A percentile compares a stretch with the other conserved stretches of the same genome.
Evolutionary conservation across 2,888 invertebrate genomes (phyloP).

Genomic region (Tenthredo mesomela): DNA sequence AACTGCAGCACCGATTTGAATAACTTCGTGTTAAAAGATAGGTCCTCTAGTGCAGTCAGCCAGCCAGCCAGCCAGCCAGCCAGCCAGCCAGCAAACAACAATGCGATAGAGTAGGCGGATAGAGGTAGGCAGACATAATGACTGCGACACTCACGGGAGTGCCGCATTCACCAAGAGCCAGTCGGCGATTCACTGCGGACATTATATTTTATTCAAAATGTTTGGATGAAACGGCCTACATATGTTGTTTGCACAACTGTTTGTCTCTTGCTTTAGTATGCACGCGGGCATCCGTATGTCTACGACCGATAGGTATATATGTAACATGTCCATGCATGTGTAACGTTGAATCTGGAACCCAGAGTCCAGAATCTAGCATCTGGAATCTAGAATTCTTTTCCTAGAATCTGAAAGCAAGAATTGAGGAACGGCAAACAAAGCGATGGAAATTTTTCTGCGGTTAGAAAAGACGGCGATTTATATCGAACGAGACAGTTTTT

Average conservation of each 20-base stretch:
- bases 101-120: slow-evolving; percentile 8
- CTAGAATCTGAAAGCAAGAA: background rate
- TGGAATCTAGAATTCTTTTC: background rate
- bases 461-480: background rate
- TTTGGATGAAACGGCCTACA: slow-evolving; percentile 20
- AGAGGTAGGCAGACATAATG: slow-evolving; percentile 38
- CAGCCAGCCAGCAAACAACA: slow-evolving; percentile 16
- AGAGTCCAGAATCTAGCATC: background rate
- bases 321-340: background rate
- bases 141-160: slow-evolving; percentile 33
- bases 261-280: background rate
- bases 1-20: slow-evolving; percentile 13
- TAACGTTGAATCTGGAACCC: background rate
- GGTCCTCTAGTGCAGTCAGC: background rate
- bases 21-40: slow-evolving; percentile 26
- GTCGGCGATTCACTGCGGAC: slow-evolving; percentile 68
- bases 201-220: slow-evolving; percentile 71
- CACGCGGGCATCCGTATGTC: background rate
- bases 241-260: slow-evolving; percentile 38
- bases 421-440: background rate
- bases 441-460: background rate
- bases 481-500: background rate
- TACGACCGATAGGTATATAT: background rate
- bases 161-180: slow-evolving; percentile 58
- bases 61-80: too few relatives aligned